phyloP scores from a whole-genome alignment of 1,140 invertebrate species.

The Littorina saxatilis region DNA sequence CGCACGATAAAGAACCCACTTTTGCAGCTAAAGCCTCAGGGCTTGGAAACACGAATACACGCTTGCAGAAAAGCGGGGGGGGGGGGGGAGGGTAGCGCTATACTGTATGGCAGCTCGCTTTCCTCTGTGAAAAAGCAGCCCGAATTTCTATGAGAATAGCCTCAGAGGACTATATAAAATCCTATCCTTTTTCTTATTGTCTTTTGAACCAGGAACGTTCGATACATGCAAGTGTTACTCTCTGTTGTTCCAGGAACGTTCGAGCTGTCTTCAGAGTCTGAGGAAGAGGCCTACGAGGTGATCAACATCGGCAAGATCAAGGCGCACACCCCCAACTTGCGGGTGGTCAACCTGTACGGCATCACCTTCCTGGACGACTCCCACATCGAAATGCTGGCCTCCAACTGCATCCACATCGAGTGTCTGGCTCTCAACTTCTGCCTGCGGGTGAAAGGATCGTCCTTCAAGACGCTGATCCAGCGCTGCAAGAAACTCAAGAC shows the following conservation, averaged over 20 bases:
- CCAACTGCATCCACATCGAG: conserved; percentile 89
- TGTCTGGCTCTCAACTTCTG: conserved; percentile 98
- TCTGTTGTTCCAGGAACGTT: conserved; percentile 98
- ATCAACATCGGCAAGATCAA: conserved; percentile 89
- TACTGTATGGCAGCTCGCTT: too few species aligned
- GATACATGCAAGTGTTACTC: too few species aligned
- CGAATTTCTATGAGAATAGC: too few species aligned
- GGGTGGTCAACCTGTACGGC: conserved; percentile 81
- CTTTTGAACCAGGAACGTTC: too few species aligned
- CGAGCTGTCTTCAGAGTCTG: conserved; percentile 96
- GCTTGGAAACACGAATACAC: too few species aligned
- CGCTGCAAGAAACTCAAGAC: conserved; percentile 94
- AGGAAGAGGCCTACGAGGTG: conserved; percentile 99
- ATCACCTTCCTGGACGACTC: conserved; percentile 99
- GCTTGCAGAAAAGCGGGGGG: too few species aligned
- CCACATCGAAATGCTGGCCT: conserved; percentile 96
- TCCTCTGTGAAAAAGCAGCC: too few species aligned
- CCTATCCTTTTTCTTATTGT: too few species aligned
- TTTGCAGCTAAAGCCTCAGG: too few species aligned
- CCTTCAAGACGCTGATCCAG: conserved; percentile 95
- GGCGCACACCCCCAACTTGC: conserved; percentile 90
- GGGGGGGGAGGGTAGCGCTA: too few species aligned
- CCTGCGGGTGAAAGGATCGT: conserved; percentile 97
- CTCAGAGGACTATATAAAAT: too few species aligned
- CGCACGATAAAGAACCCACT: too few species aligned